Evolutionary conservation across 2,888 invertebrate species (phyloP), one percentile per base, ranked within the genome.

Genomic region (Caenorhabditis sp.): DNA sequence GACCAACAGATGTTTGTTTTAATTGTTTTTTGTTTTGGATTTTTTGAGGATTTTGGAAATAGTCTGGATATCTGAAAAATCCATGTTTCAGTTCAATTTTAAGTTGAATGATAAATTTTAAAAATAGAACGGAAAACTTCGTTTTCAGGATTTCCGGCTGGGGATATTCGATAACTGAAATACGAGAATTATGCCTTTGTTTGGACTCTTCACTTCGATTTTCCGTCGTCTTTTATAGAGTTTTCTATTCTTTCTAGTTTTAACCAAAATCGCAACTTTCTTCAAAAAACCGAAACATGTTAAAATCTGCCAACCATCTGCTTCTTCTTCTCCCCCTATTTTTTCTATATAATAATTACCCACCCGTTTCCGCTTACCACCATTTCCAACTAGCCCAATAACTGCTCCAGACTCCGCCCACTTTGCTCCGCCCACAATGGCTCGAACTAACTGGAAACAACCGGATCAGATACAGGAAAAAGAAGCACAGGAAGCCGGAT

Each of bases 401-500:
- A 55, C 51, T 43, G 60, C 57, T 36, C 31, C 1, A 21, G 63
- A 54, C 72, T 55, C 58, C 64, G 67, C 66, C 71, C 60, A 36
- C 55, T 4, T 26, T 55, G 8, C 8, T 21, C 43, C 37, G 49
- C 63, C 57, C 43, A 26, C 36, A 51, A 19, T 27, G 54, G 24
- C 19, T 26, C 58, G 55, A 59, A 26, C 24, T 37, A 54, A 62
- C 66, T 51, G 62, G 70, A 62, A 62, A 57, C 66, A 49, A 61
- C 37, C 66, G 71, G 61, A 72, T 72, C 72, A 72, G 67, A 72
- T 72, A 72, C 72, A 72, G 69, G 73, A 73, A 73, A 73, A 73
- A 65, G 66, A 62, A 69, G 61, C 65, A 66, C 68, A 73, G 73
- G 73, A 73, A 73, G 66, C 73, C 69, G 23, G 49, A 43, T n/a